Evolutionary conservation across 2,888 invertebrate genomes (phyloP).

Genomic region (Lydus trimaculatus): DNA sequence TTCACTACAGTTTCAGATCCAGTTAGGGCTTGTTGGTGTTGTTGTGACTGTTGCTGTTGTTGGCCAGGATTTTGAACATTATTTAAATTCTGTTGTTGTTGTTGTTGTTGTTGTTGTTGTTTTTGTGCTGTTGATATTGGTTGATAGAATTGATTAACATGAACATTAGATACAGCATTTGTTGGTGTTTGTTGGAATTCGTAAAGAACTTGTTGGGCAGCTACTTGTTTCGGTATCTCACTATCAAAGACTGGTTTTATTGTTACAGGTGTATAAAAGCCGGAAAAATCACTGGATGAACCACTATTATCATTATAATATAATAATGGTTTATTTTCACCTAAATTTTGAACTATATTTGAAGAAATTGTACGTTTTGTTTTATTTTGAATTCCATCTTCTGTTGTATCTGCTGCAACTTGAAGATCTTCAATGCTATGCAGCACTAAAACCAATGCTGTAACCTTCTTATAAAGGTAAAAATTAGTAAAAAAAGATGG

Average conservation of each 20-base stretch:
- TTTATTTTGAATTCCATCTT: slow-evolving; percentile 24
- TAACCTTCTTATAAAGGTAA: not conserved
- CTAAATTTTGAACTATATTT: slow-evolving; percentile 36
- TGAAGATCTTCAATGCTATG: not conserved
- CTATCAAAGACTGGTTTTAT: slow-evolving; percentile 31
- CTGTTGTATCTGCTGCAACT: not conserved
- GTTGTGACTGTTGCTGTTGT: not conserved
- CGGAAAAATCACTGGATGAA: slow-evolving; percentile 15
- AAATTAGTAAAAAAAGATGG: not conserved
- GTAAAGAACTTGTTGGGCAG: slow-evolving; percentile 53
- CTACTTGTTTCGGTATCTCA: slow-evolving; percentile 46
- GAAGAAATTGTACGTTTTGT: slow-evolving; percentile 39
- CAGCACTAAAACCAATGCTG: not conserved
- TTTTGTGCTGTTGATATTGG: slow-evolving; percentile 22
- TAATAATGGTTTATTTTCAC: slow-evolving; percentile 39
- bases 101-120: slow-evolving; percentile 17
- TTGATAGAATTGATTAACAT: slow-evolving; percentile 49
- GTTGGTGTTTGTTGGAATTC: slow-evolving; percentile 53
- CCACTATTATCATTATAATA: slow-evolving; percentile 36
- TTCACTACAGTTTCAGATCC: slow-evolving; percentile 40
- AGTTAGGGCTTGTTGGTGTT: not conserved
- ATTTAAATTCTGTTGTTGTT: slow-evolving; percentile 2
- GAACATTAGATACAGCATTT: slow-evolving; percentile 51
- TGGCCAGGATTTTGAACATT: not conserved
- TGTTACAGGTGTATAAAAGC: slow-evolving; percentile 21